A percentile compares a stretch with the other conserved stretches of the same genome.
Evolutionary conservation across 2,888 invertebrate species (phyloP).

Genomic region (Latrodectus hesperus): DNA sequence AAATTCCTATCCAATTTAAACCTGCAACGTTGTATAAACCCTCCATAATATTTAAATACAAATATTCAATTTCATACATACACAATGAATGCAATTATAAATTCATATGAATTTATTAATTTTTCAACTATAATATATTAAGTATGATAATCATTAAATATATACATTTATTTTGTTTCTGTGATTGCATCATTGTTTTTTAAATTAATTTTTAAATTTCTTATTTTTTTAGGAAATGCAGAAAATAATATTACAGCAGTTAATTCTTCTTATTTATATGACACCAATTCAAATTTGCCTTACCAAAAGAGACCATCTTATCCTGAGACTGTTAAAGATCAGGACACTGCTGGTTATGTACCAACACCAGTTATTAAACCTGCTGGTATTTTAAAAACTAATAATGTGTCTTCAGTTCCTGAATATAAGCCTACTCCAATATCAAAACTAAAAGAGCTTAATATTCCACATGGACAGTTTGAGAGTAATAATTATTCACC

Average conservation of each 20-base stretch:
- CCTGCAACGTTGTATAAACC: too few species aligned
- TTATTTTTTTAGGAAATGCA: neutral
- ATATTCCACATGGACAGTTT: neutral
- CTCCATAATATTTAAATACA: too few species aligned
- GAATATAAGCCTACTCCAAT: slow-evolving; percentile 69
- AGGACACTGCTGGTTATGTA: slow-evolving; percentile 20
- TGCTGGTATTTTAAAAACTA: slow-evolving; percentile 33
- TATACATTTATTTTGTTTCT: too few species aligned
- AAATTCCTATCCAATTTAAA: too few species aligned
- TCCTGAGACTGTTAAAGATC: neutral
- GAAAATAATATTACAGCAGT: neutral
- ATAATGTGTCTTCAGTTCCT: slow-evolving; percentile 40
- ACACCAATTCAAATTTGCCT: neutral
- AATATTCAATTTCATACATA: too few species aligned
- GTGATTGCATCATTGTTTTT: neutral
- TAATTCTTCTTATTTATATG: neutral
- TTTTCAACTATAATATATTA: too few species aligned
- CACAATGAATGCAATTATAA: too few species aligned
- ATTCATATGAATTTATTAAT: too few species aligned
- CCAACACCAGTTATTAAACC: slow-evolving; percentile 43
- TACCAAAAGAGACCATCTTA: neutral
- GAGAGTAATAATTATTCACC: slow-evolving; percentile 25
- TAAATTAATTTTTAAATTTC: neutral
- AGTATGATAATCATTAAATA: too few species aligned
- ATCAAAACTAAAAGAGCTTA: slow-evolving; percentile 61